A percentile compares a stretch with the other conserved stretches of the same genome.
phyloP scores from a whole-genome alignment of 2,113 vertebrate genomes.

The Acrocephalus arundinaceus region DNA sequence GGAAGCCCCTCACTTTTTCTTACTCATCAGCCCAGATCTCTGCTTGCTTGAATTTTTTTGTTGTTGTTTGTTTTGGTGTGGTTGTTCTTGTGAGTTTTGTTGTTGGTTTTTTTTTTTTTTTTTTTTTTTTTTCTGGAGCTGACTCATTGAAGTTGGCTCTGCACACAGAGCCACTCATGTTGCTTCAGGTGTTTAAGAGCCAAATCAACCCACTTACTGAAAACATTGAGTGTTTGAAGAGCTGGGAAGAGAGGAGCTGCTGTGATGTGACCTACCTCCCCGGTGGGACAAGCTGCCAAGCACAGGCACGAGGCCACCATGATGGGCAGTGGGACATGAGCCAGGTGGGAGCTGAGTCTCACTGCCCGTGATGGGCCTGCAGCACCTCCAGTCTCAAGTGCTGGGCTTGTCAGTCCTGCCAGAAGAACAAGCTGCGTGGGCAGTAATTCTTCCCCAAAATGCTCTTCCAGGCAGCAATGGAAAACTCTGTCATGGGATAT shows the following conservation, averaged over 20 bases:
- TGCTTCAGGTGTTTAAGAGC: neutral
- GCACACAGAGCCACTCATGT: neutral
- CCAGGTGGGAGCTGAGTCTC: neutral
- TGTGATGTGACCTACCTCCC: fast-evolving
- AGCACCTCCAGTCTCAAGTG: fast-evolving
- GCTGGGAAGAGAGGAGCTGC: neutral
- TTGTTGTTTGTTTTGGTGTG: neutral
- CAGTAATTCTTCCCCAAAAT: neutral
- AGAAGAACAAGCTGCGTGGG: neutral
- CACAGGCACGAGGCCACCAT: neutral
- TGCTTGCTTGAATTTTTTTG: neutral
- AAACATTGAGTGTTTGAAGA: neutral
- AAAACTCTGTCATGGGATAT: neutral
- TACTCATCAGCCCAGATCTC: neutral
- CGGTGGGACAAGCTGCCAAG: neutral
- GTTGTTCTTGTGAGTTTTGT: too few relatives aligned
- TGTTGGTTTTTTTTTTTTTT: too few relatives aligned
- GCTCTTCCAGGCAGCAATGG: neutral
- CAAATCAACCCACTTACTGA: neutral
- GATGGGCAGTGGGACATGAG: fast-evolving
- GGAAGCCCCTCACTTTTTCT: neutral
- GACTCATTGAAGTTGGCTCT: neutral
- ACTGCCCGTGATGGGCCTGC: fast-evolving
- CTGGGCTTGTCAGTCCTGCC: neutral
- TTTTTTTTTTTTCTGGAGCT: neutral